Conservation (phyloP, 2,113 vertebrate species). For the Pandion haliaetus region DNA sequence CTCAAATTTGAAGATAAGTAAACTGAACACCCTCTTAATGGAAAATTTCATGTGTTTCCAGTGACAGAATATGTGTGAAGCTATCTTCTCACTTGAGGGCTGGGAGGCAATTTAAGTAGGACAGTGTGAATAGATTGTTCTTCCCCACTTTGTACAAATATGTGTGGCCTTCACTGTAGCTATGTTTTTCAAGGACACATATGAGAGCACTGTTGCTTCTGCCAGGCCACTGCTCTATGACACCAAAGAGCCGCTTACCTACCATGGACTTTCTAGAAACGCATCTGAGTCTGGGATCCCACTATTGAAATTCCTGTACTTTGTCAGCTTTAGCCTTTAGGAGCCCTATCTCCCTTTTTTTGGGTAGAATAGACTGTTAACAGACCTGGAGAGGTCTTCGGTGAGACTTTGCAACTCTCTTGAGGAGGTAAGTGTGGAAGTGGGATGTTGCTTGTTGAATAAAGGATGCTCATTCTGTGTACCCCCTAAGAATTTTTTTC, state of each 20-base stretch:
- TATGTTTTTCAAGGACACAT: rapidly evolving
- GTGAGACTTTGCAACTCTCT: background rate
- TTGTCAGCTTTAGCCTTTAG: background rate
- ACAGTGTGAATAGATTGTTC: background rate
- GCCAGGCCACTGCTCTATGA: rapidly evolving
- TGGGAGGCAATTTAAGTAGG: background rate
- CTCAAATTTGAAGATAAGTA: background rate
- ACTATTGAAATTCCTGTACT: background rate
- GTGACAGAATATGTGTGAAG: background rate
- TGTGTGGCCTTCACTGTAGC: background rate
- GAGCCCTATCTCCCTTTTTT: background rate
- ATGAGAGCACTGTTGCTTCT: background rate
- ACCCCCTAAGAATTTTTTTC: background rate
- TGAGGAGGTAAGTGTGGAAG: background rate
- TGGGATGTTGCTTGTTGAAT: background rate
- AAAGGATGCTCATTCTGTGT: background rate
- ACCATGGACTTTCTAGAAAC: background rate
- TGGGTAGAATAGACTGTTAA: background rate
- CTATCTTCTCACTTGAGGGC: background rate
- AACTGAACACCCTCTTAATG: background rate
- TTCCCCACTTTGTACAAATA: background rate
- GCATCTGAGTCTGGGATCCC: background rate
- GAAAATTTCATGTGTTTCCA: background rate
- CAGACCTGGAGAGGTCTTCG: background rate
- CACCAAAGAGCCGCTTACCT: background rate